phyloP scores from a whole-genome alignment of 2,113 vertebrate genomes.

The Danionella cerebrum region DNA sequence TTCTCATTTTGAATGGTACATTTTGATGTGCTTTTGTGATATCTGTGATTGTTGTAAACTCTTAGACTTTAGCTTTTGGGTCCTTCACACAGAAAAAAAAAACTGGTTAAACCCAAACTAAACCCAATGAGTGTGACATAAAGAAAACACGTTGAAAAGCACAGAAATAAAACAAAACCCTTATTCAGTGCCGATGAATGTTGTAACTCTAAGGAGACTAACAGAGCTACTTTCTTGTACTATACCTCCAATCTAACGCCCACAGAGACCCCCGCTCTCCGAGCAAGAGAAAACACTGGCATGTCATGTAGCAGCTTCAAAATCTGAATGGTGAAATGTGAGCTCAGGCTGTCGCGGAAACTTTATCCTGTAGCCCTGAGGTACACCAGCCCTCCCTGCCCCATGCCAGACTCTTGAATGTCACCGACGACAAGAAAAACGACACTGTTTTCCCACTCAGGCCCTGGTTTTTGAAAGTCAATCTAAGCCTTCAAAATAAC shows the following conservation, averaged over 20 bases:
- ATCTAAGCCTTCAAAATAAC: slow-evolving; percentile 23
- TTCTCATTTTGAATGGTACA: too few relatives aligned
- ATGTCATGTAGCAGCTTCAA: slow-evolving; percentile 9
- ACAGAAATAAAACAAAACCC: not conserved
- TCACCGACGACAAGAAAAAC: not conserved
- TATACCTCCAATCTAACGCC: not conserved
- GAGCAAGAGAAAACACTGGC: not conserved
- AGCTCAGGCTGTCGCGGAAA: slow-evolving; percentile 7
- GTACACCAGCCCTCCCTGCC: slow-evolving; percentile 14
- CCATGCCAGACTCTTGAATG: not conserved
- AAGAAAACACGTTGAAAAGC: not conserved
- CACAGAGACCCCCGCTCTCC: not conserved
- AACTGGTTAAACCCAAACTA: not conserved
- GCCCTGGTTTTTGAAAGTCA: slow-evolving; percentile 14
- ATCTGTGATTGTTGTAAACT: too few relatives aligned
- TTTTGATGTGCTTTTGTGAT: too few relatives aligned
- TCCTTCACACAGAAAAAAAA: not conserved
- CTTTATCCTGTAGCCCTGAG: not conserved
- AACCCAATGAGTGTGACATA: not conserved
- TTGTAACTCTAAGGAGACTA: not conserved
- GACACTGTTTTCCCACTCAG: not conserved
- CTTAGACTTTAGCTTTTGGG: too few relatives aligned
- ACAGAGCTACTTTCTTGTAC: not conserved
- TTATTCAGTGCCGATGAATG: not conserved
- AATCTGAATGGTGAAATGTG: slow-evolving; percentile 4